Evolutionary conservation across 1,140 invertebrate species (phyloP).

Genomic region (Anoplolepis gracilipes): DNA sequence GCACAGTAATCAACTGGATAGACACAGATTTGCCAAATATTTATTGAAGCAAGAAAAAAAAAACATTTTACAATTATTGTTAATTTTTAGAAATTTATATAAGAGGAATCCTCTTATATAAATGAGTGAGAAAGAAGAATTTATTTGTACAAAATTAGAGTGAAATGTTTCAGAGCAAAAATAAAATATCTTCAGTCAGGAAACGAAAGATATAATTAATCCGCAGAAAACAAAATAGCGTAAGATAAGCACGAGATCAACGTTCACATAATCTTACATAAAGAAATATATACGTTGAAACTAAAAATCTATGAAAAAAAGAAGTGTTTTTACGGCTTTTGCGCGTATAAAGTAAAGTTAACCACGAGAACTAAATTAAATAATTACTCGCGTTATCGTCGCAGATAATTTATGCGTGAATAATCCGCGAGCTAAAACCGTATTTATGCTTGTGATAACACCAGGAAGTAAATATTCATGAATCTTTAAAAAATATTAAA

Average conservation of each 20-base stretch:
- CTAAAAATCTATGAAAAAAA: background rate
- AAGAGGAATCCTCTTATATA: background rate
- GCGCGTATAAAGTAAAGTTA: background rate
- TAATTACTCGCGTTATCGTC: slow-evolving; percentile 38
- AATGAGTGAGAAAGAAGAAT: background rate
- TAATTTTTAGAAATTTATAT: background rate
- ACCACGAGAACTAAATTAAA: slow-evolving; percentile 41
- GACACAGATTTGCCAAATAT: background rate
- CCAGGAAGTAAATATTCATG: slow-evolving; percentile 54
- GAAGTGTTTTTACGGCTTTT: background rate
- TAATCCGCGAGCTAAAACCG: slow-evolving; percentile 45
- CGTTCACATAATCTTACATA: background rate
- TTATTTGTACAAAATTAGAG: background rate
- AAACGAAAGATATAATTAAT: slow-evolving; percentile 1
- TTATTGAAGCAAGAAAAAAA: background rate
- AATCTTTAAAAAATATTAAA: slow-evolving; percentile 58
- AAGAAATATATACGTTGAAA: background rate
- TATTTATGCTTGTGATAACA: slow-evolving; percentile 53
- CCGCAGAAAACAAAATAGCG: background rate
- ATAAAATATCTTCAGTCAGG: background rate
- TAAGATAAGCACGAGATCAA: background rate
- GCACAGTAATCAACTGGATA: background rate
- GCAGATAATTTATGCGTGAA: slow-evolving; percentile 41
- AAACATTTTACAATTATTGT: background rate
- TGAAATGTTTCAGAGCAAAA: background rate